Evolutionary conservation across 23 tunicate genomes (phyloP), one percentile per base, ranked within the genome.

Genomic region (Diplosoma virens): DNA sequence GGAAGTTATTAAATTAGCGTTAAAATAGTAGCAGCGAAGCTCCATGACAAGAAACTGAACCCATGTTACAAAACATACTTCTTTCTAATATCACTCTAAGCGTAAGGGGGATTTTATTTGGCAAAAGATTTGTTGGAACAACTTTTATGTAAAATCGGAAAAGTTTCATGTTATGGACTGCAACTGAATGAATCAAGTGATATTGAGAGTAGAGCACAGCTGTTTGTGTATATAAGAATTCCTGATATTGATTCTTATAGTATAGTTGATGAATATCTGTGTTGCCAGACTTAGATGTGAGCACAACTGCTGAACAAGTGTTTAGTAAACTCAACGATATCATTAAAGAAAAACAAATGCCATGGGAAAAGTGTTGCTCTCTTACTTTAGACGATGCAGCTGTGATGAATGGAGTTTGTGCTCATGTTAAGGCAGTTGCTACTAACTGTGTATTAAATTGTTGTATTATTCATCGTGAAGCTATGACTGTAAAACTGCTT

Each of bases 131-230:
- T 58, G 70, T 58, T 76, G 29, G 70, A 76, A 76, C 63, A 55
- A 55, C 81, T 76, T 58, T 31, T 76, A 76, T 4, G 24, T 58
- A 58, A 76, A 76, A 58, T 58, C 70, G 14, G 32, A 58, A 33
- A 56, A 76, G 50, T 32, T 30, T 70, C 81, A 76, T 25, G 81
- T 76, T 76, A 76, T 58, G 81, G 81, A 31, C 81, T 76, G 81
- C 81, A 76, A 76, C 81, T 76, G 81, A 48, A 76, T 59, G 81
- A 76, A 76, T 33, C 81, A 76, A 76, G 71, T 33, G 47, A 76
- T 59, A 5, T 76, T 76, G 71, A 32, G 48, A 76, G 71, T 25
- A 76, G 81, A 56, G 81, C 81, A 76, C 81, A 76, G 58, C 25
- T 76, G 69, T 48, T 76, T 58, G 81, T 76, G 69, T 76, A 58